These are phyloP conservation scores for Dromococcyx pavoninus DNA, from an alignment of 2,797 vertebrate species.

Conservation along the genomic window DNA sequence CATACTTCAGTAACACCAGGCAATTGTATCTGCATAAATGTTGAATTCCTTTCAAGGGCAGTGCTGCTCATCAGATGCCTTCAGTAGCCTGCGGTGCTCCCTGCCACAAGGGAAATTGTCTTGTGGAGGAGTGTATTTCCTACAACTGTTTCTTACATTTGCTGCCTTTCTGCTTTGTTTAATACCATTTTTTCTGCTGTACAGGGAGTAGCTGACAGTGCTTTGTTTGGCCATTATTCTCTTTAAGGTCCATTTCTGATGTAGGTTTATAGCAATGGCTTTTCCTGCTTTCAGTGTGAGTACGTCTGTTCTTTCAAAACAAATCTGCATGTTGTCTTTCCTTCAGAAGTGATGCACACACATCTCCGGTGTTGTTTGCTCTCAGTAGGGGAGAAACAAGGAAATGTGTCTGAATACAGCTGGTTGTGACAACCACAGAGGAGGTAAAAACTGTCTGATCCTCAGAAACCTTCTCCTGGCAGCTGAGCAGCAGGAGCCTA, in stretches of 20 bases:
- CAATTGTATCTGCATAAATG: not conserved
- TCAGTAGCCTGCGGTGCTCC: not conserved
- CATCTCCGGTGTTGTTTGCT: not conserved
- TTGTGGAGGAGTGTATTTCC: not conserved
- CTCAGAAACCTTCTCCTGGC: not conserved
- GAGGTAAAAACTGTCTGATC: not conserved
- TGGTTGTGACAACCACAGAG: not conserved
- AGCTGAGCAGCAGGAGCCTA: not conserved
- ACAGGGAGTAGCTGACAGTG: not conserved
- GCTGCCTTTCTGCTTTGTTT: not conserved
- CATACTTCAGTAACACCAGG: not conserved
- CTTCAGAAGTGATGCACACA: not conserved
- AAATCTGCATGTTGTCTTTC: not conserved
- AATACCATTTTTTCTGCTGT: not conserved
- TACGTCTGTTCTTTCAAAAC: not conserved
- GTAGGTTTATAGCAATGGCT: not conserved
- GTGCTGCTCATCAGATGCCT: not conserved
- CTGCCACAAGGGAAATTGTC: not conserved
- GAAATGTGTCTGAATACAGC: not conserved
- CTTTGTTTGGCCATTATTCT: not conserved
- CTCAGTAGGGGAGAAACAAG: not conserved
- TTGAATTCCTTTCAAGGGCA: slow-evolving; percentile 1
- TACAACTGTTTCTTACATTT: not conserved
- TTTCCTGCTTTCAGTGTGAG: not conserved
- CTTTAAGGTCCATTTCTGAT: not conserved